phyloP scores from a whole-genome alignment of 2,113 vertebrate genomes.

The Gavialis gangeticus region DNA sequence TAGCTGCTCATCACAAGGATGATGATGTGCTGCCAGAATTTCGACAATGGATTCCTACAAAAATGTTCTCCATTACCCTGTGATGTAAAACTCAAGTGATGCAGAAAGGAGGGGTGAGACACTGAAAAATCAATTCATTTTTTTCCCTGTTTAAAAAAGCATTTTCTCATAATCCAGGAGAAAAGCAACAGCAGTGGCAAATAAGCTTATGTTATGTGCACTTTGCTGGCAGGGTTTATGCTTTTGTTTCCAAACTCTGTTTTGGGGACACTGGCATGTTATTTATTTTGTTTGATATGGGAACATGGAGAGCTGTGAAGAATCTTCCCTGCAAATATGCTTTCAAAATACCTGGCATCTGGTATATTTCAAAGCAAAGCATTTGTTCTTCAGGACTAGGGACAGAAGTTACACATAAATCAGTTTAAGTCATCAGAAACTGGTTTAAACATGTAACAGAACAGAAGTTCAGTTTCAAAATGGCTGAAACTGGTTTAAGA shows the following conservation, averaged over 20 bases:
- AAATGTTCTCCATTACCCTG: neutral
- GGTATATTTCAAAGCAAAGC: neutral
- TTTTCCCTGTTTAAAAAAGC: neutral
- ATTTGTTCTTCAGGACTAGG: neutral
- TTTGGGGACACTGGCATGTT: neutral
- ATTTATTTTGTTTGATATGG: neutral
- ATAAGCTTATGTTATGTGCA: neutral
- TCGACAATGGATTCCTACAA: neutral
- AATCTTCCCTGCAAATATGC: neutral
- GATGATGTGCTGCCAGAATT: neutral
- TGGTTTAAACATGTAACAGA: no score
- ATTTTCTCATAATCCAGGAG: neutral
- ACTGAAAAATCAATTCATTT: neutral
- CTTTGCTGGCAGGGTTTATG: neutral
- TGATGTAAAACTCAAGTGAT: neutral
- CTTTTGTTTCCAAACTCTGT: neutral
- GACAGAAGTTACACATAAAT: no score
- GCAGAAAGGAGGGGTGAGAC: neutral
- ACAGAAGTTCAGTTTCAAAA: no score
- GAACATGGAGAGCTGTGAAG: neutral
- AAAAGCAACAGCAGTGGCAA: neutral
- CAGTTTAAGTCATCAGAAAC: no score
- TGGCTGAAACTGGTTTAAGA: no score
- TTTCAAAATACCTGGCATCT: neutral
- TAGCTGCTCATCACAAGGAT: fast-evolving